Conservation (phyloP, 2,888 invertebrate species). For the Coleophora flavipennella region DNA sequence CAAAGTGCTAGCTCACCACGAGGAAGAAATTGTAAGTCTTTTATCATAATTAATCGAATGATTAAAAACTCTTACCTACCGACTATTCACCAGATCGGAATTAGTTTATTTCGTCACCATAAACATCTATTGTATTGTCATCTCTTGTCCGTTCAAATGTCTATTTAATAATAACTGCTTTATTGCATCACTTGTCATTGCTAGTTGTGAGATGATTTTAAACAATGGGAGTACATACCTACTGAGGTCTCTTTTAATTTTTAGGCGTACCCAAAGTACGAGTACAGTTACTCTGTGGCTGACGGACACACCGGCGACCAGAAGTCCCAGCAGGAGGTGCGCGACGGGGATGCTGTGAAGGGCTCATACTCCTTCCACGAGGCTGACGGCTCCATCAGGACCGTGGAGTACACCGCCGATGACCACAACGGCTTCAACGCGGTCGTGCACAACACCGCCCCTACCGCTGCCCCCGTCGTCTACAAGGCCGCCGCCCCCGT, state of each 20-base stretch:
- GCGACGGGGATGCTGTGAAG: constrained; percentile 69
- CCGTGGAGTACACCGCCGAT: constrained; percentile 69
- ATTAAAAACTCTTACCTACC: no score
- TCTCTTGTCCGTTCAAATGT: background rate
- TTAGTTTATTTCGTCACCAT: background rate
- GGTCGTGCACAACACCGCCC: constrained; percentile 45
- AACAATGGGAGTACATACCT: no score
- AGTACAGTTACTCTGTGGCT: constrained; percentile 69
- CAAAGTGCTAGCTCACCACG: constrained; percentile 26
- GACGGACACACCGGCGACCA: constrained; percentile 72
- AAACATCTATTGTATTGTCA: constrained; percentile 1
- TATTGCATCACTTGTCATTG: background rate
- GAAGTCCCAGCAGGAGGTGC: constrained; percentile 67
- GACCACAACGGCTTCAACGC: constrained; percentile 66
- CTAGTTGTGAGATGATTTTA: no score
- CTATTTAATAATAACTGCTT: background rate
- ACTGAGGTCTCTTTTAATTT: constrained; percentile 1
- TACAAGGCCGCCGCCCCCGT: constrained; percentile 26
- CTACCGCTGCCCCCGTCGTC: constrained; percentile 27
- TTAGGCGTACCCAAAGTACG: constrained; percentile 59
- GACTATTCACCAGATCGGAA: background rate
- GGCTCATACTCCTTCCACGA: constrained; percentile 70
- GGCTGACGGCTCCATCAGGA: constrained; percentile 70
- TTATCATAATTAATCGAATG: no score
- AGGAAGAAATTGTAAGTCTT: constrained; percentile 5